phyloP scores from a whole-genome alignment of 2,113 vertebrate genomes.

The Cairina moschata region DNA sequence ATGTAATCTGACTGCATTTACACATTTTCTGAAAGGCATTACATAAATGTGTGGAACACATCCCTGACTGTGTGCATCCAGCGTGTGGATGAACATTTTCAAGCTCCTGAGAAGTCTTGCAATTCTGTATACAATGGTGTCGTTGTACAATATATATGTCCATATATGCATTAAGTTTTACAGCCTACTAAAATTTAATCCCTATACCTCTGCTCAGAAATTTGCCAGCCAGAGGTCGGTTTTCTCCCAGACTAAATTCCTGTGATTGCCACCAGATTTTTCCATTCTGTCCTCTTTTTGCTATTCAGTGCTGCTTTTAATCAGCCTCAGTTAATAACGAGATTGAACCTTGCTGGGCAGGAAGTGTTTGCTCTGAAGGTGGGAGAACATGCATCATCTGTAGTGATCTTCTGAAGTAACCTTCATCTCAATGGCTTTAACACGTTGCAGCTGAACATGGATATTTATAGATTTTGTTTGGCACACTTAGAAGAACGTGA shows the following conservation, averaged over 20 bases:
- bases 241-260: neutral
- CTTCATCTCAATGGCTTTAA: neutral
- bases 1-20: conserved; percentile 10
- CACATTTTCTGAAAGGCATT: neutral
- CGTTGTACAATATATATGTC: neutral
- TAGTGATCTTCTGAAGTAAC: neutral
- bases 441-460: neutral
- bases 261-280: neutral
- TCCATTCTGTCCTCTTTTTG: neutral
- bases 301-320: neutral
- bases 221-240: neutral
- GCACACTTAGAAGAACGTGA: neutral
- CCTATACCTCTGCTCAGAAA: neutral
- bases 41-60: neutral
- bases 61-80: neutral
- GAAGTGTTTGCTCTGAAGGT: neutral
- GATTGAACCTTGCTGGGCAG: neutral
- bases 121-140: neutral
- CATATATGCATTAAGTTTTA: neutral
- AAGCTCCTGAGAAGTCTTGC: neutral
- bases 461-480: neutral
- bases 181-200: neutral
- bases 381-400: neutral
- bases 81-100: neutral
- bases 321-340: neutral